These are phyloP conservation scores for Peromyscus eremicus DNA, from an alignment of 2,797 vertebrate genomes.

Conservation along the genomic window DNA sequence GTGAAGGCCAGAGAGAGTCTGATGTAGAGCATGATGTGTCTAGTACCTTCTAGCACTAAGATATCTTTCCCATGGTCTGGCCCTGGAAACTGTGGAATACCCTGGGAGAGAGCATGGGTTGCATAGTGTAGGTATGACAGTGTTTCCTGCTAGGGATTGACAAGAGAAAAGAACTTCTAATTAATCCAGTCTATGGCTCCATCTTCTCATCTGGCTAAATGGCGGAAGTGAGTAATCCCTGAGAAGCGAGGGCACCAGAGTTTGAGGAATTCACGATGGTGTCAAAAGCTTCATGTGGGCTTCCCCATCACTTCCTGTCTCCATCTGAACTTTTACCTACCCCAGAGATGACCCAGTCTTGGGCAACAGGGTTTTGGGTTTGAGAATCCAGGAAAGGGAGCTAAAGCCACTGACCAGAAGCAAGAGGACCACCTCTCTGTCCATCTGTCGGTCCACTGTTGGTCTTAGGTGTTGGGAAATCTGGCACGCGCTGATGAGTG, in stretches of 20 bases:
- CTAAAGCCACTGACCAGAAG: slow-evolving; percentile 46
- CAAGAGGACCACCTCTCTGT: background rate
- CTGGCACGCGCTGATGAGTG: background rate
- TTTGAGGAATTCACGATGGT: background rate
- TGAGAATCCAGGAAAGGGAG: background rate
- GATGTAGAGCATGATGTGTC: background rate
- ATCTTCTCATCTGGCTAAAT: background rate
- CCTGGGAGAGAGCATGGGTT: slow-evolving; percentile 21
- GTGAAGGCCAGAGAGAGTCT: background rate
- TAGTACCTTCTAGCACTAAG: background rate
- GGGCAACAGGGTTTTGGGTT: background rate
- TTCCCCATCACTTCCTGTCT: background rate
- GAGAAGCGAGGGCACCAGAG: background rate
- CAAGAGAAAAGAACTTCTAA: background rate
- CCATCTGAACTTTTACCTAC: slow-evolving; percentile 25
- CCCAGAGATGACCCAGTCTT: slow-evolving; percentile 18
- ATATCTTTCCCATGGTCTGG: background rate
- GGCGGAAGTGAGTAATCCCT: background rate
- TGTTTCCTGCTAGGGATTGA: slow-evolving; percentile 42
- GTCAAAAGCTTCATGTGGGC: background rate
- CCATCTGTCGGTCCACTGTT: background rate
- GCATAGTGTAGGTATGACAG: slow-evolving; percentile 7
- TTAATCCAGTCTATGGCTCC: background rate
- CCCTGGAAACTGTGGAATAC: slow-evolving; percentile 48
- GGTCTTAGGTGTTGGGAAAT: too few relatives aligned